phyloP scores from a whole-genome alignment of 92 coral and sea anemone species.

The Epizoanthus scotinus region DNA sequence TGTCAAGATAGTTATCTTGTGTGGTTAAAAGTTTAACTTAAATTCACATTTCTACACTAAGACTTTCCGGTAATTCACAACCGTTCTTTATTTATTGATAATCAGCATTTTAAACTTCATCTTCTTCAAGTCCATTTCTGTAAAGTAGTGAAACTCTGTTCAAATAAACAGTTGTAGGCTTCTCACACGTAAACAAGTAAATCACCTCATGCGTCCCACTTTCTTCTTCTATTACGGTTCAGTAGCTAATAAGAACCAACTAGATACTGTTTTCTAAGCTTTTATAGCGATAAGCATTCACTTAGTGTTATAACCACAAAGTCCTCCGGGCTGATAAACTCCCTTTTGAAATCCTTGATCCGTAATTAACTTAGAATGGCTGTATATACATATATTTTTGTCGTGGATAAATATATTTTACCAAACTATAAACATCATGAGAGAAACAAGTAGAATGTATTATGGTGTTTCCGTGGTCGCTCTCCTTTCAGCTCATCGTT shows the following conservation, averaged over 20 bases:
- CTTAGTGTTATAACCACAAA: constrained; percentile 25
- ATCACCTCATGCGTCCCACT: background rate
- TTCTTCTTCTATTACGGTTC: background rate
- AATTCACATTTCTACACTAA: background rate
- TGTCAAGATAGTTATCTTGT: constrained; percentile 7
- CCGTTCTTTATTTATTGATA: background rate
- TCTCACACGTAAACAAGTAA: background rate
- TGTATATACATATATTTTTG: constrained; percentile 11
- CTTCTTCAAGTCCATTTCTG: background rate
- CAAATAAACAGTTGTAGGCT: background rate
- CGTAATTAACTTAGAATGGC: constrained; percentile 14
- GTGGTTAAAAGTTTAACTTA: background rate
- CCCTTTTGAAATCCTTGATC: constrained; percentile 20
- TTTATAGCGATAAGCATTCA: background rate
- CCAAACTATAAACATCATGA: constrained; percentile 23
- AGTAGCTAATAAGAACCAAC: constrained; percentile 6
- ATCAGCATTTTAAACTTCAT: background rate
- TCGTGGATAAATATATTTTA: constrained; percentile 14
- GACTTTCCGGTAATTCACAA: background rate
- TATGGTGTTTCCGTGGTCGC: background rate
- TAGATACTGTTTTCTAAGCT: constrained; percentile 15
- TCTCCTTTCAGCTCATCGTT: background rate
- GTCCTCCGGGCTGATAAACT: background rate
- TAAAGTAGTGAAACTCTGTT: background rate
- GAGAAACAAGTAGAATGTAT: background rate